These are phyloP conservation scores for Elgaria multicarinata DNA, from an alignment of 2,113 vertebrate genomes.

Conservation along the genomic window DNA sequence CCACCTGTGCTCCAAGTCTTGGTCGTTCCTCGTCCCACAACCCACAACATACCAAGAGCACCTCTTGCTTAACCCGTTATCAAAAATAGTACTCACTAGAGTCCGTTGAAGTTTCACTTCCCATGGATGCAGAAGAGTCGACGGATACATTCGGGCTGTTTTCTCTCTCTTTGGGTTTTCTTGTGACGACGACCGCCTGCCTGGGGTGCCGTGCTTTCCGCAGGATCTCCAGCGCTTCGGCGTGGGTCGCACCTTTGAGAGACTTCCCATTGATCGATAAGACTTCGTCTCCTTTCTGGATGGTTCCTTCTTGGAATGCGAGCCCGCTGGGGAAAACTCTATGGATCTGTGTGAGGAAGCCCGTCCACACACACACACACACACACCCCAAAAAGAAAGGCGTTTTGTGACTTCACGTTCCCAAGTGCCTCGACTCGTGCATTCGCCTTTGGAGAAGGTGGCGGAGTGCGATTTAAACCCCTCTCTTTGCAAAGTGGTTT, in stretches of 20 bases:
- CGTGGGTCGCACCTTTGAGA: constrained; percentile 85
- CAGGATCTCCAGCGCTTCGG: constrained; percentile 83
- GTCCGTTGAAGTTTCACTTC: constrained; percentile 53
- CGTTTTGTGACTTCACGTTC: background rate
- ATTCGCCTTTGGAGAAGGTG: background rate
- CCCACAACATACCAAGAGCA: background rate
- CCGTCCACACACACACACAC: constrained; percentile 9
- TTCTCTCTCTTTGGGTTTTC: constrained; percentile 72
- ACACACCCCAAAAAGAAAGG: constrained; percentile 6
- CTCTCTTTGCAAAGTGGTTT: background rate
- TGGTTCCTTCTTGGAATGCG: constrained; percentile 92
- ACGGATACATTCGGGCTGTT: constrained; percentile 19
- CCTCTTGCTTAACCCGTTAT: background rate
- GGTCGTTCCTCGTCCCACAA: background rate
- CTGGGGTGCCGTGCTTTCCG: constrained; percentile 85
- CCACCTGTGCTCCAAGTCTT: no score
- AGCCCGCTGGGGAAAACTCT: constrained; percentile 89
- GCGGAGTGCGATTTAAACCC: background rate
- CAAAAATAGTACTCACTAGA: constrained; percentile 62
- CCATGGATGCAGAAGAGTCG: constrained; percentile 49
- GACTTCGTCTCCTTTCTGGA: constrained; percentile 92
- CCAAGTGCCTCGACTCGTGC: background rate
- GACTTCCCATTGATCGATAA: constrained; percentile 95
- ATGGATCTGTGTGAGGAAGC: constrained; percentile 86
- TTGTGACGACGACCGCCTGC: constrained; percentile 90